Percentiles rank a stretch among this genome's conserved stretches.
phyloP scores from a whole-genome alignment of 2,113 vertebrate species.

The Urocitellus parryii region DNA sequence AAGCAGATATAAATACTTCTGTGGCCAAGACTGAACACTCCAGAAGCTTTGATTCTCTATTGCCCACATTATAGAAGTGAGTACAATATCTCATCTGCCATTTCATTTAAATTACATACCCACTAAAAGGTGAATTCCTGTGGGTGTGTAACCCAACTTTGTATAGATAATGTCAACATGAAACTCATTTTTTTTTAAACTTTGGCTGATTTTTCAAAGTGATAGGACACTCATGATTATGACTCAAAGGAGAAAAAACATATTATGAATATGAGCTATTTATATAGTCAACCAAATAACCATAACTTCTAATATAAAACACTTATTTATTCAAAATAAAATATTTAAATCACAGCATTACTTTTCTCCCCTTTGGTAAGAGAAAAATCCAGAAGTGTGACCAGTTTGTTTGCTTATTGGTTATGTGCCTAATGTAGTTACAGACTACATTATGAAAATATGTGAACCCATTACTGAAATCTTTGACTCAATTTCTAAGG shows the following conservation, averaged over 20 bases:
- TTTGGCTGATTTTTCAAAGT: background rate
- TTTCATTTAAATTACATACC: background rate
- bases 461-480: background rate
- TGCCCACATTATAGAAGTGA: background rate
- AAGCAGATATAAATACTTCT: slow-evolving; percentile 5
- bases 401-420: background rate
- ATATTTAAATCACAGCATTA: background rate
- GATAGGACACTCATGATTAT: background rate
- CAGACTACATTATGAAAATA: background rate
- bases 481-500: background rate
- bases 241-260: background rate
- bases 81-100: background rate
- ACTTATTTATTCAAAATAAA: background rate
- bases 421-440: background rate
- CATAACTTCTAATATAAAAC: background rate
- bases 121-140: background rate
- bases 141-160: background rate
- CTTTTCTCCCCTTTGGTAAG: background rate
- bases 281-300: background rate
- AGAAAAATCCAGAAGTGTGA: background rate
- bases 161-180: slow-evolving; percentile 15
- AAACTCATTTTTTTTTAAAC: slow-evolving; percentile 5
- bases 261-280: background rate
- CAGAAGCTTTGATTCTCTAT: background rate
- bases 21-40: background rate